These are phyloP conservation scores for Callyntrura sp. DNA, from an alignment of 2,888 invertebrate genomes.

Conservation along the genomic window DNA sequence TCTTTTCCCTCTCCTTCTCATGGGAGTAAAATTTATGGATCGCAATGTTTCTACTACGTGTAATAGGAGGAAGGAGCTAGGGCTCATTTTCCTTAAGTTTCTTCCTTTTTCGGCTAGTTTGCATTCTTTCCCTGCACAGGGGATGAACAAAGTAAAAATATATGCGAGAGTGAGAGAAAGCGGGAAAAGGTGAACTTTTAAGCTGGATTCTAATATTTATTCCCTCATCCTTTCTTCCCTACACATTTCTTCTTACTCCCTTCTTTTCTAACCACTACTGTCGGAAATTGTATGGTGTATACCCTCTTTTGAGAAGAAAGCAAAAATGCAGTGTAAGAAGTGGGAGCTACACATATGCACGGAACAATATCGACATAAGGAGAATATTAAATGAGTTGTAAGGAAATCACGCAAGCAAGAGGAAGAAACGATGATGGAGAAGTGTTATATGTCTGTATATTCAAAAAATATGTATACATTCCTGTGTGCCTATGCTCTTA, in stretches of 20 bases:
- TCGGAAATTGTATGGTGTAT: constrained; percentile 9
- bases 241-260: constrained; percentile 3
- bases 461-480: neutral
- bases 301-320: neutral
- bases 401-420: constrained; percentile 70
- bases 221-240: constrained; percentile 60
- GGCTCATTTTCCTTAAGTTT: constrained; percentile 72
- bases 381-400: constrained; percentile 78
- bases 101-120: constrained; percentile 67
- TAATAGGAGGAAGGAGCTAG: constrained; percentile 65
- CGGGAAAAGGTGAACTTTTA: constrained; percentile 62
- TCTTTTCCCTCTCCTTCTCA: constrained; percentile 42
- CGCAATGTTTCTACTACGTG: constrained; percentile 66
- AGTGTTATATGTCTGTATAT: too few species aligned
- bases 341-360: constrained; percentile 35
- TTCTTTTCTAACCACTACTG: constrained; percentile 19
- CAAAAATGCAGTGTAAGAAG: constrained; percentile 22
- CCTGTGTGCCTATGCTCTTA: neutral
- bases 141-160: constrained; percentile 51
- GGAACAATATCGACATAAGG: constrained; percentile 66
- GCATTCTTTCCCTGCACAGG: constrained; percentile 59
- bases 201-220: constrained; percentile 72
- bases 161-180: constrained; percentile 8
- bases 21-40: constrained; percentile 77
- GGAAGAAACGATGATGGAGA: constrained; percentile 59